These are phyloP conservation scores for Tholera decimalis DNA, from an alignment of 2,888 invertebrate species.

Conservation along the genomic window DNA sequence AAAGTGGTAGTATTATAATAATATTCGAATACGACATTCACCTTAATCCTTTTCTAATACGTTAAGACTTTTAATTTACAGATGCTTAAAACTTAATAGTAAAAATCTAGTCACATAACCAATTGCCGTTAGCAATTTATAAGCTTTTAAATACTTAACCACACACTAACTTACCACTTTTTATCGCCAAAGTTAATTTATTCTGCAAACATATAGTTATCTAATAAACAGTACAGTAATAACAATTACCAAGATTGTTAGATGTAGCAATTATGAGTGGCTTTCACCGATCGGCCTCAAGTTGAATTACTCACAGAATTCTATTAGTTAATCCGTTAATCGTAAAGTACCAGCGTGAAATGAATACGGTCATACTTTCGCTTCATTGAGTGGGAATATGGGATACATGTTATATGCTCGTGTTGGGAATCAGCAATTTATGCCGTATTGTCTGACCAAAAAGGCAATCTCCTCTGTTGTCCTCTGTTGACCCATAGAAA, in stretches of 20 bases:
- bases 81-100: constrained; percentile 8
- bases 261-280: constrained; percentile 51
- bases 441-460: constrained; percentile 10
- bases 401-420: constrained; percentile 9
- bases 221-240: constrained; percentile 56
- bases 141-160: constrained; percentile 30
- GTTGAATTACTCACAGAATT: constrained; percentile 55
- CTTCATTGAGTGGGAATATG: constrained; percentile 45
- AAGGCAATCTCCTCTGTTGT: constrained; percentile 1
- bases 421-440: constrained; percentile 12
- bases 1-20: too few relatives aligned
- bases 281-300: constrained; percentile 59
- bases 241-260: constrained; percentile 60
- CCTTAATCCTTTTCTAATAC: too few relatives aligned
- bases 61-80: constrained; percentile 2
- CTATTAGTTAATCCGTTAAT: constrained; percentile 61
- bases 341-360: constrained; percentile 49
- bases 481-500: neutral
- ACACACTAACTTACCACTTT: constrained; percentile 27
- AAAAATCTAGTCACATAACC: constrained; percentile 10
- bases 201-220: constrained; percentile 47
- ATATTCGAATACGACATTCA: too few relatives aligned
- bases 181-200: constrained; percentile 45
- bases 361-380: constrained; percentile 64
- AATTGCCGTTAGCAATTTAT: constrained; percentile 32